Evolutionary conservation across 2,888 invertebrate genomes (phyloP), one percentile per base, ranked within the genome.

Genomic region (Syrista parreyssii): DNA sequence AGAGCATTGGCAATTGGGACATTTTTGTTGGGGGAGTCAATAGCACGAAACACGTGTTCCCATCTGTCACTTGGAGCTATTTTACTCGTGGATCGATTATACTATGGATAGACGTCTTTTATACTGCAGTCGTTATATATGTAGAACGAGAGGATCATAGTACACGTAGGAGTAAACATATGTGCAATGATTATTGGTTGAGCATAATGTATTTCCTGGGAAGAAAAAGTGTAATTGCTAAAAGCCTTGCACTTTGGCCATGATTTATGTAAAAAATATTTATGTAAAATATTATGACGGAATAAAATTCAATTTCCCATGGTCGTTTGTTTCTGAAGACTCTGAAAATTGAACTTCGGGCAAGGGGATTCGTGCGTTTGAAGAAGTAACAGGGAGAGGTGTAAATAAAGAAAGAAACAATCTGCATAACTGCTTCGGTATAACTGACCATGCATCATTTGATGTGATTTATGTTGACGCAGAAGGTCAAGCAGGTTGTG

Each of bases 401-500:
- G 34, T 34, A 9, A 34, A 55, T 15, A 55, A 55, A 55, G 6
- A 55, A 55, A 23, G 9, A 23, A 55, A 36, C 23, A 55, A 55
- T 55, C 55, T 55, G 23, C 55, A 55, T 55, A 55, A 55, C 55
- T 23, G 55, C 55, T 23, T 55, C 55, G 9, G 55, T 55, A 55
- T 55, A 23, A 55, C 23, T 55, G 23, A 55, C 55, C 23, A 55
- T 55, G 23, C 55, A 55, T 55, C 55, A 55, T 55, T 55, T 23
- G 23, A 55, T 55, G 55, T 55, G 55, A 15, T 55, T 55, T 55
- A 55, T 55, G 55, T 55, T 23, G 55, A 71, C 12, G 11, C 71
- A 12, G 71, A 71, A 71, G 71, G 71, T 71, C 71, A 71, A 30
- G 31, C 71, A 32, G 55, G 71, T 71, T 31, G 71, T 33, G 71